Evolutionary conservation across 2,113 vertebrate species (phyloP).

Genomic region (Cyphomyrus discorhynchus): DNA sequence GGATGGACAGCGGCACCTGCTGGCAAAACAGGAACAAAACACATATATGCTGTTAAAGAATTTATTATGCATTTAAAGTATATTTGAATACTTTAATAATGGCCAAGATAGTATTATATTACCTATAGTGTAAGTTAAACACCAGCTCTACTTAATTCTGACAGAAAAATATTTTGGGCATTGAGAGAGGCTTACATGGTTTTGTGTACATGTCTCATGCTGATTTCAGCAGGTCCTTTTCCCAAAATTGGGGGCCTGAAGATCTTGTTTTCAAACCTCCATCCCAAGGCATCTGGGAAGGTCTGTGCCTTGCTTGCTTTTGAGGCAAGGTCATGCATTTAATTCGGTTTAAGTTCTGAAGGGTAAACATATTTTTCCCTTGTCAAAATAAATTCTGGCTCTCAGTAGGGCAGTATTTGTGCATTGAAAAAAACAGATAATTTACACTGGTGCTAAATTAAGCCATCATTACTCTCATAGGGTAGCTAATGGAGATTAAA

Average conservation of each 20-base stretch:
- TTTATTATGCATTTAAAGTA: neutral
- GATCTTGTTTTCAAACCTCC: neutral
- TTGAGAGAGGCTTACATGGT: neutral
- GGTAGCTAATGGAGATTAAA: conserved; percentile 13
- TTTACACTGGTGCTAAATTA: conserved; percentile 19
- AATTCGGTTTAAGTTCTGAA: conserved; percentile 44
- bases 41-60: neutral
- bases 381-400: conserved; percentile 47
- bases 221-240: neutral
- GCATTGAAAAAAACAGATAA: conserved; percentile 14
- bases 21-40: neutral
- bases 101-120: neutral
- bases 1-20: neutral
- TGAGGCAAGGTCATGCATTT: conserved; percentile 44
- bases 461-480: conserved; percentile 14
- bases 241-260: neutral
- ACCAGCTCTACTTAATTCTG: neutral
- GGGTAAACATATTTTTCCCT: conserved; percentile 36
- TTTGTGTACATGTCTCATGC: neutral
- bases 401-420: conserved; percentile 30
- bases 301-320: conserved; percentile 22
- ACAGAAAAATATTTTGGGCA: neutral
- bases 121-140: neutral
- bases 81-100: neutral
- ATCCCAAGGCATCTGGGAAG: conserved; percentile 4